These are phyloP conservation scores for Hyposmocoma kahamanoa DNA, from an alignment of 1,140 invertebrate species.

Conservation along the genomic window DNA sequence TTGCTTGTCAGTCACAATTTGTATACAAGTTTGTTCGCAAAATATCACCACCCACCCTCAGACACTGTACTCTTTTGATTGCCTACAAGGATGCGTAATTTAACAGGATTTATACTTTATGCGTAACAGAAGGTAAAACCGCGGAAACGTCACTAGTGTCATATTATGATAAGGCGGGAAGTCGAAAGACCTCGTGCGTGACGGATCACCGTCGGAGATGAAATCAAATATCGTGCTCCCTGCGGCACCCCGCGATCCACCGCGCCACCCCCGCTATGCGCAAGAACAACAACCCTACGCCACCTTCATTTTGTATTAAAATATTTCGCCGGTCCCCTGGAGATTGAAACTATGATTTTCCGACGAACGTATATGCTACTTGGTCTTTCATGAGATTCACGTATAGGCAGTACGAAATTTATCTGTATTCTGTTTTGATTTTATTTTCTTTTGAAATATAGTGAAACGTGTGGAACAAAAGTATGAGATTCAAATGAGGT, in stretches of 20 bases:
- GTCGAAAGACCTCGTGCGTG: conserved; percentile 22
- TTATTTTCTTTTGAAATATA: neutral
- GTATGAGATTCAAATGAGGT: conserved; percentile 11
- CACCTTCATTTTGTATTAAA: conserved; percentile 41
- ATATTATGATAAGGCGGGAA: conserved; percentile 18
- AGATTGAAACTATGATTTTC: conserved; percentile 20
- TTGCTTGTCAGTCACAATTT: no score
- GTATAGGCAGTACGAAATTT: neutral
- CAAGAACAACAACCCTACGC: conserved; percentile 13
- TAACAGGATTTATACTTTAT: no score
- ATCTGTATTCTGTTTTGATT: neutral
- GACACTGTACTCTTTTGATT: no score
- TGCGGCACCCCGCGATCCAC: conserved; percentile 3
- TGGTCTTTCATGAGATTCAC: conserved; percentile 11
- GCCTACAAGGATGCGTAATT: no score
- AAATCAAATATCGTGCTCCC: conserved; percentile 43
- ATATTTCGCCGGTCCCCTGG: conserved; percentile 30
- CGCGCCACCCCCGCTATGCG: neutral
- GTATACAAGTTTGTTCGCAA: no score
- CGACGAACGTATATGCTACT: conserved; percentile 2
- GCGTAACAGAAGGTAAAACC: no score
- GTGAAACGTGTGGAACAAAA: neutral
- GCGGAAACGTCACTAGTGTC: no score
- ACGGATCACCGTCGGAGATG: conserved; percentile 37
- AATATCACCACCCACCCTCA: no score